Percentiles rank a stretch among this genome's conserved stretches.
Conservation (phyloP, 2,113 vertebrate genomes). For the Embiotoca jacksoni region DNA sequence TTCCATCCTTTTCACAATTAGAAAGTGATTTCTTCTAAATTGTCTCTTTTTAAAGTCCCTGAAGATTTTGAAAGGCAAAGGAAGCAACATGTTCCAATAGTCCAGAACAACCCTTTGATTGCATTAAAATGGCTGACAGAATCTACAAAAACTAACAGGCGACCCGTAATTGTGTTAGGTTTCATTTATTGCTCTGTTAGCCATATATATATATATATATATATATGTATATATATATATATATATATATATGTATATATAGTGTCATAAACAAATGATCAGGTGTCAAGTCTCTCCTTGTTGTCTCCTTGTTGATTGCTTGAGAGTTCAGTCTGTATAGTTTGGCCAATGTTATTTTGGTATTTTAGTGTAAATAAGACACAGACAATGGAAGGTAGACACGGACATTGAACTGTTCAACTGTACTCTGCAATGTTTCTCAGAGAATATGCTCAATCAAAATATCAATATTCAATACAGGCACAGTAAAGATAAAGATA, state of each 20-base stretch:
- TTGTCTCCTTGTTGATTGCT: not conserved
- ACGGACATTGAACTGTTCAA: too few relatives aligned
- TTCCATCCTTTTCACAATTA: not conserved
- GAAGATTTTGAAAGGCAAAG: conserved; percentile 25
- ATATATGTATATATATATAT: not conserved
- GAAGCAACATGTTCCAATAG: conserved; percentile 38
- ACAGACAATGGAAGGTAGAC: not conserved
- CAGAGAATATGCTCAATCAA: not conserved
- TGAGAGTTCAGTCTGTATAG: not conserved
- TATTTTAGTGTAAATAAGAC: too few relatives aligned
- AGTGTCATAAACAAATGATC: not conserved
- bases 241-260: not conserved
- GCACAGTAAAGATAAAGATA: not conserved
- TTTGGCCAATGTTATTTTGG: not conserved
- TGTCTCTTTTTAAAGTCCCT: not conserved
- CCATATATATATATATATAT: not conserved
- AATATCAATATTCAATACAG: not conserved
- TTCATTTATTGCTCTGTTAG: conserved; percentile 36
- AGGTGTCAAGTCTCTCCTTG: not conserved
- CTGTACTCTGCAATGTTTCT: not conserved
- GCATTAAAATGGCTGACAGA: conserved; percentile 36
- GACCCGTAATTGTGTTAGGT: conserved; percentile 53
- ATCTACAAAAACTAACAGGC: not conserved
- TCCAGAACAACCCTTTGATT: conserved; percentile 37
- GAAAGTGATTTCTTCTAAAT: not conserved